Evolutionary conservation across 2,888 invertebrate genomes (phyloP).

Genomic region (Chloroclystis v-ata): DNA sequence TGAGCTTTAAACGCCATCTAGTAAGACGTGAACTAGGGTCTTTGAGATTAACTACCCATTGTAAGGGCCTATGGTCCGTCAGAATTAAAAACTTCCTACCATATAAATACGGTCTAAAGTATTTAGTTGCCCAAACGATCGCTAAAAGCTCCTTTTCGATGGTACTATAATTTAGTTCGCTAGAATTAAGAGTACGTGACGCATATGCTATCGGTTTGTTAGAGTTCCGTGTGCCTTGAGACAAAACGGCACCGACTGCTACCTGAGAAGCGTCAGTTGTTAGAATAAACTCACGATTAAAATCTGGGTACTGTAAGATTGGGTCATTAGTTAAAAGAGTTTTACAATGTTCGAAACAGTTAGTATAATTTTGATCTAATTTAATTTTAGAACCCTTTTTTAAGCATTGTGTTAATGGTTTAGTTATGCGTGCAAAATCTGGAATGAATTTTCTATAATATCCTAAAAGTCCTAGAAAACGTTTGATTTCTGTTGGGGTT

Average conservation of each 20-base stretch:
- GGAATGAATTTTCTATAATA: constrained; percentile 36
- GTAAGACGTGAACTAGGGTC: constrained; percentile 28
- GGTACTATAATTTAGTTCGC: constrained; percentile 27
- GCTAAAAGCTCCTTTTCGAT: constrained; percentile 42
- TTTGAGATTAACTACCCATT: constrained; percentile 24
- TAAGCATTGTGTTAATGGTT: constrained; percentile 2
- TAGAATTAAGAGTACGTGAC: constrained; percentile 33
- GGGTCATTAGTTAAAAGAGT: constrained; percentile 31
- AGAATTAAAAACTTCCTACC: constrained; percentile 41
- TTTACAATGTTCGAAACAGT: constrained; percentile 29
- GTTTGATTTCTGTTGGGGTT: constrained; percentile 31
- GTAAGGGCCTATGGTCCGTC: constrained; percentile 43
- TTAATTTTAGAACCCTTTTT: constrained; percentile 1
- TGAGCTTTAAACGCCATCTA: constrained; percentile 28
- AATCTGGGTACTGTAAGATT: constrained; percentile 42
- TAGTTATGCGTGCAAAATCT: constrained; percentile 26
- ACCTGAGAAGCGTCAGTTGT: constrained; percentile 38
- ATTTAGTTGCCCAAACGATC: constrained; percentile 23
- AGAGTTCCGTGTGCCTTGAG: constrained; percentile 27
- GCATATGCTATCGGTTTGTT: constrained; percentile 23
- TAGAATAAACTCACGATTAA: constrained; percentile 30
- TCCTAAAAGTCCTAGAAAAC: constrained; percentile 32
- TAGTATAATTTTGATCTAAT: constrained; percentile 23
- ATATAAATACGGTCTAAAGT: constrained; percentile 38
- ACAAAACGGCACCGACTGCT: constrained; percentile 33